These are phyloP conservation scores for Tetramorium simillimum DNA, from an alignment of 1,140 invertebrate genomes.

Conservation along the genomic window DNA sequence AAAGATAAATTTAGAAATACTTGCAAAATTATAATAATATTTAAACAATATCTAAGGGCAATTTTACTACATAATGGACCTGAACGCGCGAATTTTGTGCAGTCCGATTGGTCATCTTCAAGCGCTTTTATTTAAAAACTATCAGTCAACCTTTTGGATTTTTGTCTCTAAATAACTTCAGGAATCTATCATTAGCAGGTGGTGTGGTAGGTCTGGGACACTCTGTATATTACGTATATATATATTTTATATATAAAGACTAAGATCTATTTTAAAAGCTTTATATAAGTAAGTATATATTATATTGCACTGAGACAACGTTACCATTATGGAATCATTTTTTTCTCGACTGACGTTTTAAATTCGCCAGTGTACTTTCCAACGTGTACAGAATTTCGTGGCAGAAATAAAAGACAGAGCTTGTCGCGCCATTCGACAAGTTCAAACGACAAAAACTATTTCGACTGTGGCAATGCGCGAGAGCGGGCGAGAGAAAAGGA, in stretches of 20 bases:
- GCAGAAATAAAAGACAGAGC: slow-evolving; percentile 66
- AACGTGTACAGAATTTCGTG: not conserved
- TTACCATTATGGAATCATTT: not conserved
- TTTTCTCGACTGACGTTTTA: not conserved
- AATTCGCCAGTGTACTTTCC: not conserved
- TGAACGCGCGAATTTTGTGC: no score
- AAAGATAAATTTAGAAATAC: no score
- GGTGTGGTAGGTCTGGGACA: no score
- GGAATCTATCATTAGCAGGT: no score
- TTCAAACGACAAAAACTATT: slow-evolving; percentile 51
- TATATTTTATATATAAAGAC: not conserved
- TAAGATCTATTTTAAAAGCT: not conserved
- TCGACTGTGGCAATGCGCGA: slow-evolving; percentile 63
- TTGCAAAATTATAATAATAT: no score
- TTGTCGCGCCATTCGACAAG: slow-evolving; percentile 64
- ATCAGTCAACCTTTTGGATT: no score
- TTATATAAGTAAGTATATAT: not conserved
- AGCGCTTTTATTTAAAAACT: no score
- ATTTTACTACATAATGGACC: no score
- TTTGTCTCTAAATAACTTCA: no score
- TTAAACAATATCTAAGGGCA: no score
- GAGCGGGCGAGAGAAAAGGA: slow-evolving; percentile 45
- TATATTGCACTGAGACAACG: not conserved
- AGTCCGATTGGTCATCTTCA: no score
- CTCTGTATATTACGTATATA: not conserved